Conservation (phyloP, 2,113 vertebrate genomes). For the Myiopsitta monachus region DNA sequence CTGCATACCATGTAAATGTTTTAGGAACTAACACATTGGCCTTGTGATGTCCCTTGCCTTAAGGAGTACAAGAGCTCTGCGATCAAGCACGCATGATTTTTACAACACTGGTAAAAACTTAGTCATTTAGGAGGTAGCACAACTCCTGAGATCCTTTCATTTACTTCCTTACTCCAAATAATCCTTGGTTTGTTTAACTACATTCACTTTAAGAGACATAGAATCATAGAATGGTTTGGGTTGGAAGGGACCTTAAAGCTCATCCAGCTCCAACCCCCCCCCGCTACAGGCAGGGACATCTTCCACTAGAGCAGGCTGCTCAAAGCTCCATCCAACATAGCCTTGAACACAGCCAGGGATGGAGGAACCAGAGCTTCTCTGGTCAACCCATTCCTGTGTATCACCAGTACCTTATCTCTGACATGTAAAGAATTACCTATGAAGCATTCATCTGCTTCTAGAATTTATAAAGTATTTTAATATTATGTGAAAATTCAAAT, state of each 20-base stretch:
- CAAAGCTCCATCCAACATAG: not conserved
- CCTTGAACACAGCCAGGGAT: not conserved
- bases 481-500: not conserved
- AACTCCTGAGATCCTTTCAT: not conserved
- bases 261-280: not conserved
- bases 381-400: fast-evolving
- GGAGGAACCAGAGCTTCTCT: not conserved
- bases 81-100: not conserved
- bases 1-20: not conserved
- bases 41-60: not conserved
- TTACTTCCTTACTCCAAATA: not conserved
- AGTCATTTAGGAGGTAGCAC: not conserved
- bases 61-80: not conserved
- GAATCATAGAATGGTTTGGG: not conserved
- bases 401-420: not conserved
- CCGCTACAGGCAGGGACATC: not conserved
- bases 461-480: not conserved
- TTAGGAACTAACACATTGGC: not conserved
- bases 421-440: not conserved
- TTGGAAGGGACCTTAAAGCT: not conserved
- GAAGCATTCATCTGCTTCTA: not conserved
- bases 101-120: not conserved
- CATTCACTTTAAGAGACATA: not conserved
- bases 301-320: not conserved
- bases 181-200: not conserved